phyloP scores from a whole-genome alignment of 2,797 vertebrate genomes.

The Nannoperca australis region DNA sequence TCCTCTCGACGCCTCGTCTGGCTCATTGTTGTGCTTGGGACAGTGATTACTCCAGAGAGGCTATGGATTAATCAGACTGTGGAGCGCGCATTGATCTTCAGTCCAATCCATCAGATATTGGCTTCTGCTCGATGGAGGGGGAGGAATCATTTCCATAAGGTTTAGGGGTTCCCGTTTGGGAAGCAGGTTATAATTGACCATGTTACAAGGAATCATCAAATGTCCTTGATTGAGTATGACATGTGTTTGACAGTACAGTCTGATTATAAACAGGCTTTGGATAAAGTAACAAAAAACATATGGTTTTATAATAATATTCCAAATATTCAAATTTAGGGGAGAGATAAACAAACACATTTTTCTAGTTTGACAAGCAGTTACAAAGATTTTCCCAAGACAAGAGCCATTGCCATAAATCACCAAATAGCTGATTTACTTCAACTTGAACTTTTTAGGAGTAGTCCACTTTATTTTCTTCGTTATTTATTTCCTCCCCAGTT shows the following conservation, averaged over 20 bases:
- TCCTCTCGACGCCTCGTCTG: conserved; percentile 32
- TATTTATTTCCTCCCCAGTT: conserved; percentile 35
- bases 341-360: not conserved
- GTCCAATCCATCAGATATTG: conserved; percentile 73
- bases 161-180: conserved; percentile 60
- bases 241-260: conserved; percentile 6
- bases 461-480: conserved; percentile 23
- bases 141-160: conserved; percentile 64
- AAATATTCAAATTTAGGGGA: too few relatives aligned
- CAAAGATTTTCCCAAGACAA: conserved; percentile 2
- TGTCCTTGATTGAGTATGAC: conserved; percentile 15
- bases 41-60: conserved; percentile 71
- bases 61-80: conserved; percentile 70
- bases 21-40: conserved; percentile 65
- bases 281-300: not conserved
- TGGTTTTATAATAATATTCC: not conserved
- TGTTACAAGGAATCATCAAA: conserved; percentile 28
- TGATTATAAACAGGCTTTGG: not conserved
- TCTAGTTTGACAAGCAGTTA: conserved; percentile 30
- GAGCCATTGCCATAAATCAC: conserved; percentile 43
- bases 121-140: conserved; percentile 49
- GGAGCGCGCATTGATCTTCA: conserved; percentile 70
- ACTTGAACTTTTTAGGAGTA: conserved; percentile 26
- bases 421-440: conserved; percentile 39
- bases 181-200: conserved; percentile 43